phyloP scores from a whole-genome alignment of 2,797 vertebrate genomes.

The Gymnothorax javanicus region DNA sequence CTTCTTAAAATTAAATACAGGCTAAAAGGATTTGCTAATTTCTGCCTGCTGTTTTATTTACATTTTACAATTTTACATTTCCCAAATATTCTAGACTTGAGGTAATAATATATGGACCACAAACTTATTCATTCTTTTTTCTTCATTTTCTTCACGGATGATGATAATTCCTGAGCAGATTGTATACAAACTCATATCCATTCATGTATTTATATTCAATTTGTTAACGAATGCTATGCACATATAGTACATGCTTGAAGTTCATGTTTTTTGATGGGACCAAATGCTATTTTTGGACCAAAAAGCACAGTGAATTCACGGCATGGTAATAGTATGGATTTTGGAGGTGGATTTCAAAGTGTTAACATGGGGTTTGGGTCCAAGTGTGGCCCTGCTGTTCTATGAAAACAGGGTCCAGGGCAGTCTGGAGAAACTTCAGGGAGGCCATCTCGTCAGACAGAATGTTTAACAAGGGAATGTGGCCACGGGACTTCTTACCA shows the following conservation, averaged over 20 bases:
- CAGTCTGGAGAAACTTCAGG: slow-evolving; percentile 66
- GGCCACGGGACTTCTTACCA: slow-evolving; percentile 72
- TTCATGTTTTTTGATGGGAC: background rate
- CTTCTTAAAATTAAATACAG: no score
- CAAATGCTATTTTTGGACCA: slow-evolving; percentile 7
- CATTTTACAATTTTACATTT: no score
- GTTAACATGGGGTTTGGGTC: slow-evolving; percentile 54
- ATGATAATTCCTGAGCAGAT: no score
- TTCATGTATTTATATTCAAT: slow-evolving; percentile 15
- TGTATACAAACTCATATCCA: no score
- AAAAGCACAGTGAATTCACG: slow-evolving; percentile 21
- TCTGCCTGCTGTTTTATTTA: no score
- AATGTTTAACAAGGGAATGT: slow-evolving; percentile 54
- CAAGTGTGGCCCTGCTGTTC: slow-evolving; percentile 61
- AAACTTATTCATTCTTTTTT: no score
- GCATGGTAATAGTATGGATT: slow-evolving; percentile 51
- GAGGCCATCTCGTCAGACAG: slow-evolving; percentile 60
- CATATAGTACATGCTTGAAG: slow-evolving; percentile 1
- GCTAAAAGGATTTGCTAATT: no score
- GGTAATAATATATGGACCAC: no score
- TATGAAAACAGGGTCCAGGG: slow-evolving; percentile 67
- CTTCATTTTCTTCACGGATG: no score
- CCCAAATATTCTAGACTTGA: no score
- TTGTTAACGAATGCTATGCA: background rate
- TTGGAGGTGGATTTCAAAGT: slow-evolving; percentile 51